Evolutionary conservation across 2,888 invertebrate species (phyloP), one percentile per base, ranked within the genome.

Genomic region (Hirtodrosophila trivittata): DNA sequence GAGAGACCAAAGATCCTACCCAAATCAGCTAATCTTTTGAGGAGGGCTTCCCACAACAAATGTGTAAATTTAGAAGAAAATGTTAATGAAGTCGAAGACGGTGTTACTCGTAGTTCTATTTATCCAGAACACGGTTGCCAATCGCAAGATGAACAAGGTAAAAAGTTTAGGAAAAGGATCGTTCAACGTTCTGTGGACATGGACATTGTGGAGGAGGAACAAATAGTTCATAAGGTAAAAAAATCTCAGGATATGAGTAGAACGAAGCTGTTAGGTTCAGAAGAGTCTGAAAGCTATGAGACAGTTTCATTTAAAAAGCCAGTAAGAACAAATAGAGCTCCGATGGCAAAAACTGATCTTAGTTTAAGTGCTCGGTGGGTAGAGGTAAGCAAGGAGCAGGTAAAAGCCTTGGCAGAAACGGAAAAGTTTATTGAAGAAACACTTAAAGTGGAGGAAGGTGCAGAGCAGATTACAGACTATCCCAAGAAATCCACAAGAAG

Each of bases 281-380:
- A 21, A 21, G 18, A 21, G 18, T 21, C 18, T 21, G 18, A 21
- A 5, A 2, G 5, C 18, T 5, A 3, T 21, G 18, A 21, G 18
- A 21, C 3, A 2, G 18, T 21, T 21, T 2, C 5, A 21, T 5
- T 3, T 21, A 21, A 21, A 21, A 21, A 21, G 2, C 2, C 18
- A 21, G 18, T 21, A 3, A 21, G 5, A 21, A 5, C 18, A 21
- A 21, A 21, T 2, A 21, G 5, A 21, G 5, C 5, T 8, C 28
- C 28, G 9, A 28, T 28, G 2, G 1, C 28, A 28, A 28, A 28
- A 28, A 28, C 28, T 28, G 62, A 82, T 32, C 26, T 66, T 1
- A 41, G 28, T 6, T 35, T 80, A n/a, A 59, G 73, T 21, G 80
- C 80, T 7, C 83, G 73, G 0, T 80, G 80, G 80, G 83, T 80